These are phyloP conservation scores for Bothrops jararaca DNA, from an alignment of 2,113 vertebrate genomes.

Conservation along the genomic window DNA sequence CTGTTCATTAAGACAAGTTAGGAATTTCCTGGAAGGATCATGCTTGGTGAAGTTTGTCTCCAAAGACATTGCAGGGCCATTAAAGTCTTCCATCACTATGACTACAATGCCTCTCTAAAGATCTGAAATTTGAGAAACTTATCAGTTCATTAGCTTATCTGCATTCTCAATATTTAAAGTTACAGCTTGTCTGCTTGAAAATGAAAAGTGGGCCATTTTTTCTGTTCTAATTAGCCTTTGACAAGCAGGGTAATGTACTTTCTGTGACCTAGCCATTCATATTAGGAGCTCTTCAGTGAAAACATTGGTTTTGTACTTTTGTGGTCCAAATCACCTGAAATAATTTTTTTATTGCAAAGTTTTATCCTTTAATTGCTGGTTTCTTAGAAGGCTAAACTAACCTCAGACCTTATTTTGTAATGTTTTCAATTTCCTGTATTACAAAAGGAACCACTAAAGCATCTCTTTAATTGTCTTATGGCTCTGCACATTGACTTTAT, in stretches of 20 bases:
- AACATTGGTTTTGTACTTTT: conserved; percentile 19
- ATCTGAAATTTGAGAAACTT: conserved; percentile 19
- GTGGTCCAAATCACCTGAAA: background rate
- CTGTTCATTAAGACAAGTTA: background rate
- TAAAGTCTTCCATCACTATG: background rate
- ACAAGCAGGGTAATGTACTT: background rate
- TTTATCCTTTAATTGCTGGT: background rate
- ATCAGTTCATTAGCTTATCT: background rate
- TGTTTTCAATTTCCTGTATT: conserved; percentile 29
- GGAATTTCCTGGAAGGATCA: conserved; percentile 3
- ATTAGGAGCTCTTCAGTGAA: background rate
- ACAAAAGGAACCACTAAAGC: background rate
- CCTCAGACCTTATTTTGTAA: background rate
- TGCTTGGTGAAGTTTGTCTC: conserved; percentile 6
- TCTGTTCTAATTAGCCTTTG: background rate
- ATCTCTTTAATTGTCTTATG: conserved; percentile 7
- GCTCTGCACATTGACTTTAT: background rate
- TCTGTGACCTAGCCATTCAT: background rate
- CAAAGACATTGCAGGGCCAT: background rate
- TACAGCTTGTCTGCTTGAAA: conserved; percentile 15
- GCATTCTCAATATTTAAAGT: background rate
- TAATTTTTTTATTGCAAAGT: background rate
- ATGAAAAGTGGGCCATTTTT: conserved; percentile 5
- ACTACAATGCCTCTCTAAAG: background rate
- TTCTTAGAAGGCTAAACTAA: conserved; percentile 9